Base-by-base conservation (phyloP, 2,797 vertebrate genomes). In the Molothrus aeneus region DNA sequence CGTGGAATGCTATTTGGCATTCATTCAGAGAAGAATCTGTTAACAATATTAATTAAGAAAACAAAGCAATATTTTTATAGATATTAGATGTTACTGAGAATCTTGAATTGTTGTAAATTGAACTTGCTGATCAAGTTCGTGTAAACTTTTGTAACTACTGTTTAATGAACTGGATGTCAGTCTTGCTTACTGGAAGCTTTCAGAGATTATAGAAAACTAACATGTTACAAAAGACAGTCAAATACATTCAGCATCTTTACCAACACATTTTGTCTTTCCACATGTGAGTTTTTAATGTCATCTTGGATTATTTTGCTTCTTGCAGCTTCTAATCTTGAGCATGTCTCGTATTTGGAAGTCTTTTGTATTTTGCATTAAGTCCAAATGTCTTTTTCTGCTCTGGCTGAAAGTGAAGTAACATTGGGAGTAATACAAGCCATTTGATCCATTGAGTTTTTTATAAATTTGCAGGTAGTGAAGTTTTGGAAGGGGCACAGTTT, bases 311-410 rank as follows among this genome's bases (percentile, higher is more conserved):
- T 32, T 88, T 92, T 81, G 10, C 17, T 75, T 19, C 10, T 47
- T 43, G 3, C 69, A 13, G 6, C 78, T 56, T 63, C 17, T 92
- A 4, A 38, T 71, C 64, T 83, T 53, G 29, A 72, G 28, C 17
- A 7, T 13, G 4, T 64, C 22, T 80, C 0, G 0, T 63, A 21
- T 79, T 60, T 83, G 51, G 5, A 29, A 74, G 20, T 65, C 36
- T 63, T 51, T 61, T 75, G 16, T 38, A 32, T 88, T 26, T 69
- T 59, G 8, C 29, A 11, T 61, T 90, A 42, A 57, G 53, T 42
- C 24, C 11, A 34, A 5, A 10, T 25, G 10, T 15, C 17, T 34
- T 57, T 77, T 71, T 83, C 20, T 57, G 14, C 34, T 51, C 12
- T 8, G 24, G 11, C 5, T 69, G 31, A 18, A 36, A n/a, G 8